Evolutionary conservation across 1,140 invertebrate genomes (phyloP), one percentile per base, ranked within the genome.

Genomic region (Archegozetes longisetosus): DNA sequence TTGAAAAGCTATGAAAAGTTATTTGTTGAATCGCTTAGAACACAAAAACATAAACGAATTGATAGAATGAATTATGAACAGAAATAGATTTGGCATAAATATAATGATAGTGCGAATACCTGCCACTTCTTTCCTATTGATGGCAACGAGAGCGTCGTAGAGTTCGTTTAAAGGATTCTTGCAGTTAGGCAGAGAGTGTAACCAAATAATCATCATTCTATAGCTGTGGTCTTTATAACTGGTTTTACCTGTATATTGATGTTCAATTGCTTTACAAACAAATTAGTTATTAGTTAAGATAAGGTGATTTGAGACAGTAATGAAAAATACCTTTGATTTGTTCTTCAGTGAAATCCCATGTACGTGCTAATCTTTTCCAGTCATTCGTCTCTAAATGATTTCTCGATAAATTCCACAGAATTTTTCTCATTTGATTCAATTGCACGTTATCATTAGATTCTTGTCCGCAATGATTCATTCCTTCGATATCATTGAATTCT

Each of bases 201-300:
- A 70, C 83, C 83, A 85, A 57, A 84, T 84, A 55, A 82, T 69
- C 66, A 84, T 70, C 75, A 84, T 77, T 47, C 83, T 72, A 66
- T 78, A 84, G 46, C 82, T 80, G 65, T 85, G 83, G 67, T 84
- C 82, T 68, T 84, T 84, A 70, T 82, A 82, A 68, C 82, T 84
- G n/a, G 77, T 76, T 22, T 79, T 74, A 65, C 82, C 82, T 83
- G 80, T 83, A 64, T 84, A 84, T 66, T 85, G 82, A 68, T 84
- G 82, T 70, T 84, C 82, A 61, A 85, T 84, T 14, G 82, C 81
- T 61, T 17, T 53, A 9, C 6, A 23, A 53, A 53, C 13, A 25
- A 12, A 25, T 20, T 25, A 12, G n/a, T 51, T 4, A 20, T 51
- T 40, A 22, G 49, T 51, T 4, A 51, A 9, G 14, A 20, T 12